Percentiles rank a stretch among this genome's conserved stretches.
These are phyloP conservation scores for Drosophila yooni DNA, from an alignment of 2,888 invertebrate species.

Conservation along the genomic window DNA sequence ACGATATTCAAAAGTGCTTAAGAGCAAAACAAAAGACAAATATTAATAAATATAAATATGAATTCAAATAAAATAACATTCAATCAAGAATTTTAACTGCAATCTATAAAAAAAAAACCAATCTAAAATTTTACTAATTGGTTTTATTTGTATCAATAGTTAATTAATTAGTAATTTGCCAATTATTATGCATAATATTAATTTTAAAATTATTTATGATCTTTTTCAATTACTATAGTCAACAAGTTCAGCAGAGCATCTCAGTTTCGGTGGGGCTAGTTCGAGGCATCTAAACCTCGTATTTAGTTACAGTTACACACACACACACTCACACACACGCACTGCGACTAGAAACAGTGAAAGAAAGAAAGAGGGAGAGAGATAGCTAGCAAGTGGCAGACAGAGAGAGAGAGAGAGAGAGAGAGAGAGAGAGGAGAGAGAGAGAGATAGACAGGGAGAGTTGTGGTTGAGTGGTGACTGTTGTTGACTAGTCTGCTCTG, in stretches of 20 bases:
- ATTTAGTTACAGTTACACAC: conserved; percentile 79
- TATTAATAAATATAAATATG: no score
- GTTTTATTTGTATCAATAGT: neutral
- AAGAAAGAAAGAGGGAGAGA: conserved; percentile 1
- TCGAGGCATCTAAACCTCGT: conserved; percentile 19
- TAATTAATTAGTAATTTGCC: neutral
- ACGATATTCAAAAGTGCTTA: neutral
- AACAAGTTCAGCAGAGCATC: conserved; percentile 19
- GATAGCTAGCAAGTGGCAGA: neutral
- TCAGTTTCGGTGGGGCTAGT: neutral
- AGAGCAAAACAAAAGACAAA: no score
- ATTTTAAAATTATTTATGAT: neutral
- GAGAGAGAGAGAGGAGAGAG: neutral
- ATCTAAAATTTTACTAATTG: neutral
- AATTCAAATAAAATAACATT: neutral
- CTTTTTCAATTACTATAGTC: neutral
- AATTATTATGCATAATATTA: neutral
- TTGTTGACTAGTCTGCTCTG: conserved; percentile 38
- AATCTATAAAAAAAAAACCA: neutral
- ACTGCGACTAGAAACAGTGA: conserved; percentile 13
- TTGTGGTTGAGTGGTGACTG: conserved; percentile 51
- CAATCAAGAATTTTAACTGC: neutral
- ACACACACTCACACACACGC: conserved; percentile 53
- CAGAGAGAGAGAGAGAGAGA: neutral
- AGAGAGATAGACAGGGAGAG: conserved; percentile 2